Percentiles rank a stretch among this genome's conserved stretches.
These are phyloP conservation scores for Haplochromis burtoni DNA, from an alignment of 2,113 vertebrate genomes.

Conservation along the genomic window DNA sequence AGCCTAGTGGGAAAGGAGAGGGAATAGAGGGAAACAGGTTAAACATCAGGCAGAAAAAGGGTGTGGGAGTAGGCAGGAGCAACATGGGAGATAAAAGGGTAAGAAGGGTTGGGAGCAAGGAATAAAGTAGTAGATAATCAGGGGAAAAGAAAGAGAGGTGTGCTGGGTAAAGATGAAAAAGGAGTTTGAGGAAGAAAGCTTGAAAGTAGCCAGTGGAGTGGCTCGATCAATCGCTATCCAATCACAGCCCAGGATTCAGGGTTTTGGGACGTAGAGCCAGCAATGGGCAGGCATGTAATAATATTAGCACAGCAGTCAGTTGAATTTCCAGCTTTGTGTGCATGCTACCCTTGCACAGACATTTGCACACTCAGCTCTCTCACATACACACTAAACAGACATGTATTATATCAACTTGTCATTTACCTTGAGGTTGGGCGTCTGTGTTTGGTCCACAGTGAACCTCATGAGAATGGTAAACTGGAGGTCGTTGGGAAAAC, in stretches of 20 bases:
- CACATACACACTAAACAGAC: background rate
- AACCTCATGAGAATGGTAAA: slow-evolving; percentile 98
- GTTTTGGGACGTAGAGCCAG: background rate
- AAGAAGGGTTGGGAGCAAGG: background rate
- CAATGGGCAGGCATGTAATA: slow-evolving; percentile 8
- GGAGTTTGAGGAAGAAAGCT: background rate
- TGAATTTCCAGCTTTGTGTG: background rate
- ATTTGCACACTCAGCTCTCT: background rate
- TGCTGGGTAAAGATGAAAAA: background rate
- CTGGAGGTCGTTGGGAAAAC: slow-evolving; percentile 94
- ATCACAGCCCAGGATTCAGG: slow-evolving; percentile 39
- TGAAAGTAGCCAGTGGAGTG: background rate
- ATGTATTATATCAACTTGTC: background rate
- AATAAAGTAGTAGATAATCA: background rate
- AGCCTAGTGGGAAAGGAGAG: background rate
- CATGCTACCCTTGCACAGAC: background rate
- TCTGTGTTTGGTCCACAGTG: slow-evolving; percentile 97
- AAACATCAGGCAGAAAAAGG: background rate
- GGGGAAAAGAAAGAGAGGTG: background rate
- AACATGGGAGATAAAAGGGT: background rate
- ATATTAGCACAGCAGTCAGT: slow-evolving; percentile 17
- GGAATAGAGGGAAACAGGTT: background rate
- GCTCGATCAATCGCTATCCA: background rate
- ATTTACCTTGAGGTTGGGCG: slow-evolving; percentile 91
- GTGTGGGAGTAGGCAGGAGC: background rate